Conservation (phyloP, 2,113 vertebrate species). For the Mandrillus leucophaeus region DNA sequence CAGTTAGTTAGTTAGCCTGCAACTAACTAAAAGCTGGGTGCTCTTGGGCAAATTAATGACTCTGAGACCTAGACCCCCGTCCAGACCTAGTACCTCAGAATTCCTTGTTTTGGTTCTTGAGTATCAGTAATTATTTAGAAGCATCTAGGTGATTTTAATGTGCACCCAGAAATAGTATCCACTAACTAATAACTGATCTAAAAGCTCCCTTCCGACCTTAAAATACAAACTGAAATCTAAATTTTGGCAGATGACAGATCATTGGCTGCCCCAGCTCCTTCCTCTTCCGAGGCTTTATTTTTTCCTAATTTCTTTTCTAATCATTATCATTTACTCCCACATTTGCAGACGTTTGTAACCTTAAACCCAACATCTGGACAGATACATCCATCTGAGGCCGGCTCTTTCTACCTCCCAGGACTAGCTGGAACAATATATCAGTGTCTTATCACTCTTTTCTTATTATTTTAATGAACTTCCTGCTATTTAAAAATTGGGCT, state of each 20-base stretch:
- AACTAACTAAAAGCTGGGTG: not conserved
- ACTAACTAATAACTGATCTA: not conserved
- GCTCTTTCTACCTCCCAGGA: slow-evolving; percentile 57
- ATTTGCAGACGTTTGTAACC: not conserved
- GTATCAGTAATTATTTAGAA: not conserved
- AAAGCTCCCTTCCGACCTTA: not conserved
- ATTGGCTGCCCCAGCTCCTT: not conserved
- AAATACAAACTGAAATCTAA: not conserved
- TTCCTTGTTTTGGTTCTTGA: not conserved
- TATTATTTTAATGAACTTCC: slow-evolving; percentile 42
- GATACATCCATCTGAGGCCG: slow-evolving; percentile 50
- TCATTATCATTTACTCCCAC: slow-evolving; percentile 65
- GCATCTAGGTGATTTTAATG: not conserved
- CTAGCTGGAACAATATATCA: not conserved
- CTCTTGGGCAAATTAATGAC: not conserved
- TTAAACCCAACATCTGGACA: slow-evolving; percentile 64
- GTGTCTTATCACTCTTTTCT: slow-evolving; percentile 42
- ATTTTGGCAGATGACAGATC: not conserved
- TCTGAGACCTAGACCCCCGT: not conserved
- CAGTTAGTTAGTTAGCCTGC: not conserved
- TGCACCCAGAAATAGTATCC: not conserved
- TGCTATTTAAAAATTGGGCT: not conserved
- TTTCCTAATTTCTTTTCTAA: slow-evolving; percentile 37
- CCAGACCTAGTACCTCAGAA: not conserved
- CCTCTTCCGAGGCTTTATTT: not conserved